phyloP scores from a whole-genome alignment of 2,797 vertebrate genomes.

The Sternotherus odoratus region DNA sequence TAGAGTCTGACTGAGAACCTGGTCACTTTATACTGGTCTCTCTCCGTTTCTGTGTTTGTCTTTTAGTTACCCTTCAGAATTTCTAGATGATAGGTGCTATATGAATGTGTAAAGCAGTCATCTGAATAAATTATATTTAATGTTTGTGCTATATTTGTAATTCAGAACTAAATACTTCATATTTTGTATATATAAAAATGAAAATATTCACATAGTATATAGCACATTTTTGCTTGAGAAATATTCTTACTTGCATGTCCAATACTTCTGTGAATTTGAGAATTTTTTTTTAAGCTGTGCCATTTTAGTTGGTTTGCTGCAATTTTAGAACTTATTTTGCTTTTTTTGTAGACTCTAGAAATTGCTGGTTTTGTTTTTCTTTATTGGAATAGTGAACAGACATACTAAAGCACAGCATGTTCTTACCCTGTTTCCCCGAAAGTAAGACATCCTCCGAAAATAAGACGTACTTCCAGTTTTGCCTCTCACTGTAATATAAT shows the following conservation, averaged over 20 bases:
- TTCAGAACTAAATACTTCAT: background rate
- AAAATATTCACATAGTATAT: background rate
- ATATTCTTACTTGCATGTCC: constrained; percentile 39
- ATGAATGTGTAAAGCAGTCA: background rate
- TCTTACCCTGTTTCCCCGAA: too few species aligned
- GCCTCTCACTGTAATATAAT: too few species aligned
- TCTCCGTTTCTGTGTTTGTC: background rate
- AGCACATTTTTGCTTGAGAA: background rate
- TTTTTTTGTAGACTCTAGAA: constrained; percentile 25
- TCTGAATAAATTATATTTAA: background rate
- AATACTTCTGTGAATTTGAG: constrained; percentile 34
- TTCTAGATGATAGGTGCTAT: background rate
- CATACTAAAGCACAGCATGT: background rate
- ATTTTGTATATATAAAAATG: constrained; percentile 5
- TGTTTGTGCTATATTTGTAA: background rate
- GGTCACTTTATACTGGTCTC: background rate
- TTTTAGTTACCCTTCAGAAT: background rate
- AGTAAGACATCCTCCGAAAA: too few species aligned
- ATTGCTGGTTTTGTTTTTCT: background rate
- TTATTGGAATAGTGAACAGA: background rate
- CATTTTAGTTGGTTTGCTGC: constrained; percentile 43
- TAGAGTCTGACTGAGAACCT: background rate
- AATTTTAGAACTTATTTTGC: constrained; percentile 32
- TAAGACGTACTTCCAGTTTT: too few species aligned
- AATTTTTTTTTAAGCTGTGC: constrained; percentile 42